Percentiles rank a stretch among this genome's conserved stretches.
These are phyloP conservation scores for Dolichomitus sp. DNA, from an alignment of 2,888 invertebrate species.

Conservation along the genomic window DNA sequence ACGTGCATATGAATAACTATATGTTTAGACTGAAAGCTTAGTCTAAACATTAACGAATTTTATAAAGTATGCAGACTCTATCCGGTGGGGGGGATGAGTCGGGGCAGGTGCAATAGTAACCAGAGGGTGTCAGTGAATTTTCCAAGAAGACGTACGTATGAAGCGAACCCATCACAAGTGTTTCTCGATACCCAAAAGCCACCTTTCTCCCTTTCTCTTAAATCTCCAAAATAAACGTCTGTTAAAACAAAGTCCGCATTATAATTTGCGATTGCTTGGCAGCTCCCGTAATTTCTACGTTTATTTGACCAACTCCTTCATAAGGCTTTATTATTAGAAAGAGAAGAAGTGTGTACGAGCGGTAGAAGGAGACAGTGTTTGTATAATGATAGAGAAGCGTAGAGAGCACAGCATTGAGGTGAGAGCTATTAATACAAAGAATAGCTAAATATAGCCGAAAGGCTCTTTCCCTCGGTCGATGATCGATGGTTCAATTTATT, in stretches of 20 bases:
- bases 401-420: not conserved
- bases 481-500: conserved; percentile 60
- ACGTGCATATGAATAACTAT: conserved; percentile 9
- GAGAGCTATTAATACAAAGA: conserved; percentile 54
- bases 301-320: conserved; percentile 59
- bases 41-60: conserved; percentile 67
- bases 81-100: conserved; percentile 14
- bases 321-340: conserved; percentile 34
- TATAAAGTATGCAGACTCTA: conserved; percentile 39
- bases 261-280: conserved; percentile 54
- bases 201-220: conserved; percentile 11
- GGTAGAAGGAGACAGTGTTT: not conserved
- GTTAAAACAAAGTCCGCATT: conserved; percentile 47
- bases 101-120: conserved; percentile 4
- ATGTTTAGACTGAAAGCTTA: conserved; percentile 45
- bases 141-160: conserved; percentile 24
- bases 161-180: conserved; percentile 44
- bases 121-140: not conserved
- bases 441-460: conserved; percentile 52
- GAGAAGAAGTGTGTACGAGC: not conserved
- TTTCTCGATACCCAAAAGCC: conserved; percentile 26
- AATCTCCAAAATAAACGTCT: conserved; percentile 28
- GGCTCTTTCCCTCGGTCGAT: conserved; percentile 39
- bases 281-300: conserved; percentile 44
- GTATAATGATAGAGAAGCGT: conserved; percentile 29